These are phyloP conservation scores for Boloria euphrosyne DNA, from an alignment of 2,888 invertebrate genomes.

Conservation along the genomic window DNA sequence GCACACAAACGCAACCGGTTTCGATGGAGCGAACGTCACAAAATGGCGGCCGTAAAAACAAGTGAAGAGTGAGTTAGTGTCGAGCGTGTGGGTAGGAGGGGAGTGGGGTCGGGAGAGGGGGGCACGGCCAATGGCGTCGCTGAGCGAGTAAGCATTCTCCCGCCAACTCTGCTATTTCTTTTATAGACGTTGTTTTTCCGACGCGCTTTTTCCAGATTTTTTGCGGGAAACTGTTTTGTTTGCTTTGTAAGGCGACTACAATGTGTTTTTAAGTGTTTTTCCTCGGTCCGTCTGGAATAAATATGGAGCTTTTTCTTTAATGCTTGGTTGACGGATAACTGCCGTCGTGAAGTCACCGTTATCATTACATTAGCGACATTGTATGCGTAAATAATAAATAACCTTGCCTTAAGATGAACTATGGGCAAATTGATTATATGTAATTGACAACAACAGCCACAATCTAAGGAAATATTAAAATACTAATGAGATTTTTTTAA, in stretches of 20 bases:
- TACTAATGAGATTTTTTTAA: no score
- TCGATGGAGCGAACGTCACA: slow-evolving; percentile 73
- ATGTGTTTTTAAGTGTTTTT: slow-evolving; percentile 72
- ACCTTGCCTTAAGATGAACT: background rate
- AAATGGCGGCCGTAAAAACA: slow-evolving; percentile 82
- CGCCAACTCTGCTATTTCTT: slow-evolving; percentile 81
- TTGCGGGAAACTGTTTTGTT: slow-evolving; percentile 75
- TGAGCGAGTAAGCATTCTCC: slow-evolving; percentile 72
- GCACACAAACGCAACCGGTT: slow-evolving; percentile 54
- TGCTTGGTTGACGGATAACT: slow-evolving; percentile 38
- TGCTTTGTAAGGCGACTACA: slow-evolving; percentile 75
- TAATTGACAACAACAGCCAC: no score
- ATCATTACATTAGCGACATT: slow-evolving; percentile 38
- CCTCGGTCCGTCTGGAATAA: slow-evolving; percentile 51
- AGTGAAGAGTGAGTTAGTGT: slow-evolving; percentile 82
- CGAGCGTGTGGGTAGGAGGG: slow-evolving; percentile 50
- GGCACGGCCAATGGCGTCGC: slow-evolving; percentile 66
- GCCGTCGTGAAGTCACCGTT: slow-evolving; percentile 33
- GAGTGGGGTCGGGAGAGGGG: slow-evolving; percentile 47
- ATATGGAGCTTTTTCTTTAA: slow-evolving; percentile 45
- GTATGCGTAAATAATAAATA: slow-evolving; percentile 20
- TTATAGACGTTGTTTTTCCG: slow-evolving; percentile 79
- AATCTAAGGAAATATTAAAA: no score
- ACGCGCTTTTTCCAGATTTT: slow-evolving; percentile 77
- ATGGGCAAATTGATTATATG: no score